Evolutionary conservation across 2,113 vertebrate species (phyloP), one percentile per base, ranked within the genome.

Genomic region (Gnathonemus longibarbis): DNA sequence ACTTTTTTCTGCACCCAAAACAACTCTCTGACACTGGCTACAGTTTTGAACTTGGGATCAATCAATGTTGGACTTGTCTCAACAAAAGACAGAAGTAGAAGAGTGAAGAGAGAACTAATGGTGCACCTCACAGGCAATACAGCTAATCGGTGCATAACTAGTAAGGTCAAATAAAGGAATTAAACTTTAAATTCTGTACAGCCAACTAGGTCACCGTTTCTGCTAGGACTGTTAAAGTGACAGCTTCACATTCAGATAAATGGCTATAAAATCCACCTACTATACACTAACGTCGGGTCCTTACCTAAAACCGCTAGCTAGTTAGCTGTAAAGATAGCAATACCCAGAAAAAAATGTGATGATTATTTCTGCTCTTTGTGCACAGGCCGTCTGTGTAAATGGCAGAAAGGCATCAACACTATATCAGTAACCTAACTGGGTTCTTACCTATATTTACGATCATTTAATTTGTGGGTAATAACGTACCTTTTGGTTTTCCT

Each of bases 401-500:
- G 48, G 10, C 46, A 86, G 10, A 50, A 86, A 86, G 84, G n/a
- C n/a, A 45, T 13, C 21, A 85, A 8, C 11, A 50, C 24, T 49
- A 10, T 49, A 50, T 49, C 19, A 50, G 10, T 31, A 48, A n/a
- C 24, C 48, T 85, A 31, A 85, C 5, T 19, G 35, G n/a, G 24
- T 86, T 86, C n/a, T 13, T 21, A 27, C 45, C 24, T 27, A 11
- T 49, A 86, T 86, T 46, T 85, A 49, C 24, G 84, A 46, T 46
- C 5, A 49, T n/a, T 24, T n/a, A 10, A 27, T 48, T 13, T 49
- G 45, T 50, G 45, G 13, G 45, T 27, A 86, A 50, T 86, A 86
- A 86, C 84, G 48, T 86, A 86, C 84, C 84, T 86, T 86, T 86
- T n/a, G 39, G 9, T n/a, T 27, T 50, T 86, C n/a, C 50, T 86